Evolutionary conservation across 1,140 invertebrate genomes (phyloP), one percentile per base, ranked within the genome.

Genomic region (Drosophila pachea): DNA sequence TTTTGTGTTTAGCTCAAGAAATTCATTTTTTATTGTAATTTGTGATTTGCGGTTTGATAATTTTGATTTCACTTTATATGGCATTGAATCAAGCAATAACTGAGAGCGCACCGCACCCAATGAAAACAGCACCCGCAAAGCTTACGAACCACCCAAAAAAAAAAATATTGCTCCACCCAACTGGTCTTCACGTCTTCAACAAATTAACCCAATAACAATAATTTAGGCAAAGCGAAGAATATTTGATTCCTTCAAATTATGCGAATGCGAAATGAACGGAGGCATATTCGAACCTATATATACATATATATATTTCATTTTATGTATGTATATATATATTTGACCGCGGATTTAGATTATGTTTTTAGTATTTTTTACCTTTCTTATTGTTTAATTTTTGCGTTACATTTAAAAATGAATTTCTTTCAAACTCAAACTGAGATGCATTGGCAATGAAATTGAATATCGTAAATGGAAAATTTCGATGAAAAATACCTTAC

Each of bases 341-440:
- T 43, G 61, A 22, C 12, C 55, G 48, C 8, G 33, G 3, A 36
- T 60, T 65, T 64, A 8, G 2, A 31, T 55, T 70, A n/a, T 50
- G 5, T 9, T 62, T 64, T 29, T 0, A 11, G 12, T 73, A 40
- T 11, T 66, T 78, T 48, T 22, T 8, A 29, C 7, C 8, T 45
- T 22, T 31, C 29, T 45, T 5, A 9, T 31, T 55, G 12, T 38
- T 55, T 49, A 33, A 11, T 12, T 73, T 47, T 81, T 86, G 66
- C 76, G 86, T 81, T 86, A 68, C 76, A 84, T 81, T 84, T 86
- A 77, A 86, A 86, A 86, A 86, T 86, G 81, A 86, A 86, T 86
- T 86, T 86, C 81, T 86, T 79, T 68, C 81, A 77, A 86, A 86
- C 81, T 86, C 81, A 86, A 84, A 86, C 81, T 84, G 81, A 84